Percentiles rank a stretch among this genome's conserved stretches.
Conservation (phyloP, 2,888 invertebrate genomes). For the Acleris sparsana region DNA sequence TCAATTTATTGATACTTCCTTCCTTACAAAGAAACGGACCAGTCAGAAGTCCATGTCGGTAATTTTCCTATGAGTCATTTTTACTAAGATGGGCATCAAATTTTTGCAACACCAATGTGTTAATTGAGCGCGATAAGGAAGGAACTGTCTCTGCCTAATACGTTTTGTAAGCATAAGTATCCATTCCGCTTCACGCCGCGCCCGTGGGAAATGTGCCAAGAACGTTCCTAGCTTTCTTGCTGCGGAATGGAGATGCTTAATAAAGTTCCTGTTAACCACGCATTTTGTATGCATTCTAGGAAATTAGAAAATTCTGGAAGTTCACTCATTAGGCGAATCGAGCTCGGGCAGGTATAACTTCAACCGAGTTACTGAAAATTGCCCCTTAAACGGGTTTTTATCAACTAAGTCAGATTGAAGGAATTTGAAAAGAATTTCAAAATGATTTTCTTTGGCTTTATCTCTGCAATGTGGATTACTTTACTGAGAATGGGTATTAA, state of each 20-base stretch:
- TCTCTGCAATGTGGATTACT: slow-evolving; percentile 17
- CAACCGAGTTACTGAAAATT: not conserved
- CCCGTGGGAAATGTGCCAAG: slow-evolving; percentile 63
- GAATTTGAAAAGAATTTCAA: slow-evolving; percentile 19
- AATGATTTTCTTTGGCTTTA: slow-evolving; percentile 22
- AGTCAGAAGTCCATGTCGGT: slow-evolving; percentile 5
- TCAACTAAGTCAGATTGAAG: slow-evolving; percentile 8
- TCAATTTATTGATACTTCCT: not conserved
- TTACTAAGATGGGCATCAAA: slow-evolving; percentile 14
- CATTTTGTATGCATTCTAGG: slow-evolving; percentile 25
- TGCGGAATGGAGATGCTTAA: slow-evolving; percentile 48
- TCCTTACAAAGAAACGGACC: not conserved
- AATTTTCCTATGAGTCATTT: slow-evolving; percentile 26
- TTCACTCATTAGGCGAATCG: slow-evolving; percentile 18
- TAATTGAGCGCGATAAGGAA: slow-evolving; percentile 32
- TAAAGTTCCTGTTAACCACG: slow-evolving; percentile 44
- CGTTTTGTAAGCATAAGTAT: slow-evolving; percentile 32
- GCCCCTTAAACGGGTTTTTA: slow-evolving; percentile 2
- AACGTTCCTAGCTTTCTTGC: slow-evolving; percentile 51
- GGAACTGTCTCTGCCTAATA: slow-evolving; percentile 31
- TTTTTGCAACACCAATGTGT: slow-evolving; percentile 28
- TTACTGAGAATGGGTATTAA: slow-evolving; percentile 22
- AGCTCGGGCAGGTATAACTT: slow-evolving; percentile 18
- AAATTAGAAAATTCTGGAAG: slow-evolving; percentile 29
- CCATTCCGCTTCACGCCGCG: slow-evolving; percentile 52